These are phyloP conservation scores for Caerostris darwini DNA, from an alignment of 1,140 invertebrate species.

Conservation along the genomic window DNA sequence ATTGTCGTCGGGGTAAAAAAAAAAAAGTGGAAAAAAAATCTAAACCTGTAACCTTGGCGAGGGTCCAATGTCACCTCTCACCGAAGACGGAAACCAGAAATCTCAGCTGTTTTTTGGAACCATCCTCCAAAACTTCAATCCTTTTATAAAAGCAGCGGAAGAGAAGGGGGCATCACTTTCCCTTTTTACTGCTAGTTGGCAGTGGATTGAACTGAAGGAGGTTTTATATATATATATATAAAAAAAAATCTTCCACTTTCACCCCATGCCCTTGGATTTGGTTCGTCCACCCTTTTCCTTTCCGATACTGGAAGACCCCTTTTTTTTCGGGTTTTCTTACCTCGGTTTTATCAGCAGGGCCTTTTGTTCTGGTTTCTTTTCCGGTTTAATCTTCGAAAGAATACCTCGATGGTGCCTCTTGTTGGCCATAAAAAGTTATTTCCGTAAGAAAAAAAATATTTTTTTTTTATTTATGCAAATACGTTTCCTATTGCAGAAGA, in stretches of 20 bases:
- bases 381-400: conserved; percentile 23
- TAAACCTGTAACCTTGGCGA: conserved; percentile 21
- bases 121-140: conserved; percentile 13
- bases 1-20: not conserved
- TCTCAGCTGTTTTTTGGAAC: conserved; percentile 15
- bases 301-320: conserved; percentile 12
- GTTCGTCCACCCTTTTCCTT: conserved; percentile 12
- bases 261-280: not conserved
- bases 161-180: conserved; percentile 34
- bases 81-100: conserved; percentile 15
- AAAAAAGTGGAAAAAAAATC: not conserved
- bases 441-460: not conserved
- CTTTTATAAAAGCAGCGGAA: conserved; percentile 16
- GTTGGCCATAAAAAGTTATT: conserved; percentile 10
- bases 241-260: not conserved
- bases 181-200: not conserved
- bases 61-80: not conserved
- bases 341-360: not conserved
- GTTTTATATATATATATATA: too few relatives aligned
- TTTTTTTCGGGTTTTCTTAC: conserved; percentile 29
- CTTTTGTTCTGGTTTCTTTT: conserved; percentile 14
- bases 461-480: conserved; percentile 2
- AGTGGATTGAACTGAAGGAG: not conserved
- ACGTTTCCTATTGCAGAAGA: not conserved
- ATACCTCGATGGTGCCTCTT: not conserved